Base-by-base conservation (phyloP, 2,797 vertebrate genomes). In the Sternotherus odoratus region DNA sequence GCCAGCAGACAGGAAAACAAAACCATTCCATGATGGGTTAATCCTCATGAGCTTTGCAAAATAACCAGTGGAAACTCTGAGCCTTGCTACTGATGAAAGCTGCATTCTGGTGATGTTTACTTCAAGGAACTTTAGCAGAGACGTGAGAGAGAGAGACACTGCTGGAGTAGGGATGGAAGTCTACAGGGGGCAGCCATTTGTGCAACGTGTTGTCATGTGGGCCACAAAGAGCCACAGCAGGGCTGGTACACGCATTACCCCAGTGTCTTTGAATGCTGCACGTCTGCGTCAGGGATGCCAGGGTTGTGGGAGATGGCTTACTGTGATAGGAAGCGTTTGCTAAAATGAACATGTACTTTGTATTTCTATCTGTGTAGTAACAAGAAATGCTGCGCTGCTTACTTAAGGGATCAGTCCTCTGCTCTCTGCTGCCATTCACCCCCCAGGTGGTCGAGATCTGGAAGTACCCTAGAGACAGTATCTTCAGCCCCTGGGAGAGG, bases 41-140 rank as follows among this genome's bases (percentile, higher is more conserved):
- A 92, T 95, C 92, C 86, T 88, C 15, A 50, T 8, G 84, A 89
- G 86, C 80, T 96, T 86, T 84, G 50, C 8, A 11, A 83, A 91
- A 82, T 54, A 77, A 48, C 19, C 91, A 85, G 87, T 53, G 83
- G 90, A 93, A 95, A 93, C 66, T 95, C 82, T 89, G 79, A 86
- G 21, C 43, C 77, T 53, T 4, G 79, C 53, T 85, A 85, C 79
- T 91, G 66, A 84, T 92, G 63, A 43, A 72, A 56, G 91, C 33
- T 79, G 36, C 30, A 2, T 85, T 94, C n/a, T 91, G 88, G n/a
- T 93, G 93, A 60, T 72, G 46, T 46, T 77, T 75, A 39, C 51
- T 86, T 72, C 48, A 1, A 0, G 17, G 79, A 89, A 77, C 83
- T 84, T 93, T 94, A 94, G 83, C 51, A 39, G 78, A 86, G 56